A percentile compares a stretch with the other conserved stretches of the same genome.
Conservation (phyloP, 2,888 invertebrate species). For the Galeopsomyia nigrocyanea region DNA sequence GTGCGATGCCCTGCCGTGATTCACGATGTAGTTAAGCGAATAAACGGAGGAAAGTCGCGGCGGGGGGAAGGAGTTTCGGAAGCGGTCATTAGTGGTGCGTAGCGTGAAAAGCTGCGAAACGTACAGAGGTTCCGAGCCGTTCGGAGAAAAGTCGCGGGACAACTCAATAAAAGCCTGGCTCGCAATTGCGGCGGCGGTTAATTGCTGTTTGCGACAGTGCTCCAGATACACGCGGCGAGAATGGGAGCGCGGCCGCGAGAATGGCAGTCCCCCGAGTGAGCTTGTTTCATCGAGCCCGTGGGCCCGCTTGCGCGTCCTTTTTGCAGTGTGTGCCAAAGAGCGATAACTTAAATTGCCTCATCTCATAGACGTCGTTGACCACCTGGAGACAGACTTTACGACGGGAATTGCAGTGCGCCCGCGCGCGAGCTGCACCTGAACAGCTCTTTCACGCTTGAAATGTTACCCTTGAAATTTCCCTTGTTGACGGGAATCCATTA, state of each 20-base stretch:
- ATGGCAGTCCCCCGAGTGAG: neutral
- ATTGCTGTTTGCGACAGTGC: too few relatives aligned
- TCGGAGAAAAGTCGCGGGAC: slow-evolving; percentile 21
- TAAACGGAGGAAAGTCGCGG: too few relatives aligned
- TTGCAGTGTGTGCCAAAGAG: neutral
- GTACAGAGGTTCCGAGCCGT: neutral
- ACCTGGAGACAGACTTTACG: too few relatives aligned
- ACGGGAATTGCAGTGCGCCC: neutral
- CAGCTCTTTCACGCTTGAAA: slow-evolving; percentile 19
- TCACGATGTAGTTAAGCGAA: neutral
- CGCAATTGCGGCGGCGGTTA: too few relatives aligned
- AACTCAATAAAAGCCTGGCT: slow-evolving; percentile 28
- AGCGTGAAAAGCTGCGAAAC: neutral
- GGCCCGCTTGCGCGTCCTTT: too few relatives aligned
- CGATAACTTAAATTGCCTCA: too few relatives aligned
- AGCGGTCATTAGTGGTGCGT: too few relatives aligned
- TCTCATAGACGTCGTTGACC: too few relatives aligned
- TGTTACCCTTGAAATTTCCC: slow-evolving; percentile 15
- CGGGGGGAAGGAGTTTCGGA: too few relatives aligned
- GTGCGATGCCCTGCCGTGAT: neutral
- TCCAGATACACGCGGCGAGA: slow-evolving; percentile 1
- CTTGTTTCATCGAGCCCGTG: too few relatives aligned
- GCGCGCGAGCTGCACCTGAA: neutral
- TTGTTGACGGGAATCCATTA: slow-evolving; percentile 15
- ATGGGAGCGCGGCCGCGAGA: neutral